Evolutionary conservation across 1,140 invertebrate species (phyloP).

Genomic region (Diabrotica undecimpunctata): DNA sequence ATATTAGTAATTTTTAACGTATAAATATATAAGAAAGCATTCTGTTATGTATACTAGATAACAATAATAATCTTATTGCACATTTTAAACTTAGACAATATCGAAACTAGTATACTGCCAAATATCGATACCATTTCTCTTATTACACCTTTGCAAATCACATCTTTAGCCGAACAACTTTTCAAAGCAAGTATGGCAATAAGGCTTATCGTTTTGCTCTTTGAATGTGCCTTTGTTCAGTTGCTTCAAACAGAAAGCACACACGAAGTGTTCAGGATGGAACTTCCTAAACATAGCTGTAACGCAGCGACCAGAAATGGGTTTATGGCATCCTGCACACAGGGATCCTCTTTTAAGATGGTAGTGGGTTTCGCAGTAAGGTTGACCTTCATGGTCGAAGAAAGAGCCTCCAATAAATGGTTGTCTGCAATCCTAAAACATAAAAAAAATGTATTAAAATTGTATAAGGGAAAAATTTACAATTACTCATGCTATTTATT

Average conservation of each 20-base stretch:
- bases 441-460: conserved; percentile 1
- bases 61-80: not conserved
- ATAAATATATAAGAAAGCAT: no score
- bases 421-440: conserved; percentile 81
- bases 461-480: not conserved
- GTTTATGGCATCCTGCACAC: conserved; percentile 96
- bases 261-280: conserved; percentile 98
- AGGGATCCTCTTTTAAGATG: conserved; percentile 94
- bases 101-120: not conserved
- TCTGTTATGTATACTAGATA: no score
- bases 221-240: conserved; percentile 98
- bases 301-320: conserved; percentile 95
- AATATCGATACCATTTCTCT: not conserved
- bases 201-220: conserved; percentile 96
- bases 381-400: conserved; percentile 93
- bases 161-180: conserved; percentile 81
- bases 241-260: conserved; percentile 95
- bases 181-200: conserved; percentile 96
- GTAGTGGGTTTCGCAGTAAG: conserved; percentile 98
- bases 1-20: no score
- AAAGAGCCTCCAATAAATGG: conserved; percentile 91
- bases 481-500: no score
- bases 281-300: conserved; percentile 99
- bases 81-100: not conserved
- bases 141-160: not conserved